Evolutionary conservation across 2,888 invertebrate species (phyloP), one percentile per base, ranked within the genome.

Genomic region (Noctua comes): DNA sequence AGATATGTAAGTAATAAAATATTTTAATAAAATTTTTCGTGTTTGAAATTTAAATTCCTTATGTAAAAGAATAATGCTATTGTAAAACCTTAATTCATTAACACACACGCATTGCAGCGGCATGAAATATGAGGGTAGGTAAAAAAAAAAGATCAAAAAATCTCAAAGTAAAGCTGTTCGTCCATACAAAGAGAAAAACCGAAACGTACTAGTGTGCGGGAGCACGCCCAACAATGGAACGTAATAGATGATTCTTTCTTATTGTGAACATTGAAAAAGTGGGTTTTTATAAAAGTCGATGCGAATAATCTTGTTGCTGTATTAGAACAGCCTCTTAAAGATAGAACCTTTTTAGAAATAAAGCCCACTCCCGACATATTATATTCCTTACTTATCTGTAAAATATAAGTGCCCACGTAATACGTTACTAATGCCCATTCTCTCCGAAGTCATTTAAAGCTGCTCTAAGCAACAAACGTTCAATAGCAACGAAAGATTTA

Each of bases 1-100:
- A 95, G 98, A 97, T 95, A 97, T 97, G 97, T 96, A 54, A 54
- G 43, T 77, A 93, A 93, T 88, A 90, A 89, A 89, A 78, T 83
- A 78, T 71, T 76, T 76, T 78, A 83, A 86, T 68, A 75, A 66
- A 8, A 27, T 18, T 43, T 76, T 68, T 70, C 46, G 18, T 69
- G 54, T 68, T 77, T 73, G 24, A 46, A 54, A 43, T 11, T 2
- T 40, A 1, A 54, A 65, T 64, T 68, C 21, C 21, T 27, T 31
- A 18, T 54, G 24, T 64, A 43, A 51, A 62, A 66, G 24, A 71
- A 76, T 43, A 27, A 13, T 54, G 13, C 16, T 46, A 24, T 64
- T 75, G 16, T 74, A 36, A 64, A 82, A 79, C 21, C 31, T 43
- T 36, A 48, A 68, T 79, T 79, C 46, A 73, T 76, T 79, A 78